phyloP scores from a whole-genome alignment of 2,888 invertebrate species.

The Amiota mariae region DNA sequence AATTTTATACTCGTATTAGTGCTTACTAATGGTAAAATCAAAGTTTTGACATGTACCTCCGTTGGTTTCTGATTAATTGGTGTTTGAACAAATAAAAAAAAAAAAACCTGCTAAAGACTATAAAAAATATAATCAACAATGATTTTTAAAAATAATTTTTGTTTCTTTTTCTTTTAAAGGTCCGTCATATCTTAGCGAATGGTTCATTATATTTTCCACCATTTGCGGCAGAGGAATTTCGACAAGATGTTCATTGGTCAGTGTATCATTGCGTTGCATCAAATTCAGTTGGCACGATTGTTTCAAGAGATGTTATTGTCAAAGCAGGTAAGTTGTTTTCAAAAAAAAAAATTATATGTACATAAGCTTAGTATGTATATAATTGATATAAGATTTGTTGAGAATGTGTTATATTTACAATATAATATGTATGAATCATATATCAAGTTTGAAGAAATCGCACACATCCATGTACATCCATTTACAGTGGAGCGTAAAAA shows the following conservation, averaged over 20 bases:
- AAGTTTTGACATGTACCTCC: too few relatives aligned
- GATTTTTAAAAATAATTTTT: too few relatives aligned
- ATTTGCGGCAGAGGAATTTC: slow-evolving; percentile 76
- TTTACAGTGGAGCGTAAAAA: too few relatives aligned
- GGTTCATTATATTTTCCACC: slow-evolving; percentile 76
- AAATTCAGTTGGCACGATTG: slow-evolving; percentile 75
- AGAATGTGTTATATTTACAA: too few relatives aligned
- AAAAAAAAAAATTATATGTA: slow-evolving; percentile 3
- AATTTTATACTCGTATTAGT: too few relatives aligned
- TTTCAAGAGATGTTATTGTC: slow-evolving; percentile 75
- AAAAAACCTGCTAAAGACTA: too few relatives aligned
- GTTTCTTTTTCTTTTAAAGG: slow-evolving; percentile 54
- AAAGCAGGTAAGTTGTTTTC: slow-evolving; percentile 73
- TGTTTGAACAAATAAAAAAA: too few relatives aligned
- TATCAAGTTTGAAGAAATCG: too few relatives aligned
- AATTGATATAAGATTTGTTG: neutral
- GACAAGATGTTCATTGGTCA: slow-evolving; percentile 77
- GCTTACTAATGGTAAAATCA: too few relatives aligned
- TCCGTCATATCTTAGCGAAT: slow-evolving; percentile 75
- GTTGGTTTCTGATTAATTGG: too few relatives aligned
- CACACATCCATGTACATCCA: neutral
- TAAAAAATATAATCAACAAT: too few relatives aligned
- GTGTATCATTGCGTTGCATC: slow-evolving; percentile 75
- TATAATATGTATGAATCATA: too few relatives aligned
- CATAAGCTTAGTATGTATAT: neutral